Evolutionary conservation across 2,888 invertebrate genomes (phyloP).

Genomic region (Myopa testacea): DNA sequence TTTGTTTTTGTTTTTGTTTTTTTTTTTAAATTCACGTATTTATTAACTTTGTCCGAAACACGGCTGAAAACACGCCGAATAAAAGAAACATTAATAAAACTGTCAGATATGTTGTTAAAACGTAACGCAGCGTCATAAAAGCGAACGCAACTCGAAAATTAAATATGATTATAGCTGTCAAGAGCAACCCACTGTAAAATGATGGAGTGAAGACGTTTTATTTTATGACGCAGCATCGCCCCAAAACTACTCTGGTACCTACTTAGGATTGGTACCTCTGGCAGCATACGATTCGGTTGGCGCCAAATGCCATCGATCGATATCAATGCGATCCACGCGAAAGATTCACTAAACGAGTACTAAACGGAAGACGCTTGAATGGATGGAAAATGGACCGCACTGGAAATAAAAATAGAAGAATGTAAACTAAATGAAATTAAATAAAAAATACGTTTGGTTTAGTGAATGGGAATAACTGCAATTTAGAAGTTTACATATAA

Average conservation of each 20-base stretch:
- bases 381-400: too few relatives aligned
- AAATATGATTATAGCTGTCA: conserved; percentile 59
- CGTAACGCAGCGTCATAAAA: conserved; percentile 44
- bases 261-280: conserved; percentile 10
- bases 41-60: conserved; percentile 14
- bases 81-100: conserved; percentile 56
- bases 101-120: conserved; percentile 53
- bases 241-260: conserved; percentile 15
- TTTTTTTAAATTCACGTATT: conserved; percentile 5
- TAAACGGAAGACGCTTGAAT: background rate
- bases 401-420: too few relatives aligned
- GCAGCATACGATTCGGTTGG: background rate
- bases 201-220: conserved; percentile 64
- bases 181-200: conserved; percentile 62
- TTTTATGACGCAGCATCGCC: conserved; percentile 63
- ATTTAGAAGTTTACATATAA: too few relatives aligned
- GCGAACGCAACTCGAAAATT: conserved; percentile 41
- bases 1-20: background rate
- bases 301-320: conserved; percentile 24
- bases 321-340: conserved; percentile 3
- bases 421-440: too few relatives aligned
- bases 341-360: background rate
- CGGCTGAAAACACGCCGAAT: background rate
- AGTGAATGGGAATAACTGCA: too few relatives aligned
- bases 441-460: too few relatives aligned